Evolutionary conservation across 2,113 vertebrate genomes (phyloP), one percentile per base, ranked within the genome.

Genomic region (Martes martes): DNA sequence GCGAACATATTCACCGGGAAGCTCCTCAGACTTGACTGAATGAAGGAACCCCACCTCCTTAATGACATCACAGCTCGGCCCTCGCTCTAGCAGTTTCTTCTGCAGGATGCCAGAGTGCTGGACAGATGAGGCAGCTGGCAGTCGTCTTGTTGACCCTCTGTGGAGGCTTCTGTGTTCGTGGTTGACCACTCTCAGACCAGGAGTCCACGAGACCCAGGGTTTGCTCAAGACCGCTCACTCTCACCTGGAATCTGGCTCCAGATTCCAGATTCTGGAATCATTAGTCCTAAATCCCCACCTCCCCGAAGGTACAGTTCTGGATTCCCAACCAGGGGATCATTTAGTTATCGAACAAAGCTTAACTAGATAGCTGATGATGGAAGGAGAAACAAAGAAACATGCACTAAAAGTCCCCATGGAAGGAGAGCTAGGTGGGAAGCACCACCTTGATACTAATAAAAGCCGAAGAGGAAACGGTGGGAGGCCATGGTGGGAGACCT

Each of bases 291-390:
- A 15, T 31, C 15, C 11, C 13, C 15, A 1, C 31, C 24, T 39
- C 45, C 2, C 69, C 0, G 71, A 52, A 21, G 39, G 21, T 69
- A 33, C 0, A 82, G 21, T 88, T 87, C 85, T 50, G 7, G 52
- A 71, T 82, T 94, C 71, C 76, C 76, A 87, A 69, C 28, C 85
- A 84, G n/a, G 59, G 31, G 63, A 47, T 78, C 21, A 45, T 80
- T 95, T 96, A 84, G 89, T 96, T 96, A n/a, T 89, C 0, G 1
- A 61, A 87, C 61, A 97, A 57, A 96, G 67, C 63, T 90, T 96
- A 74, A 36, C 87, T 55, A 28, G 84, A 67, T 84, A 93, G n/a
- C 73, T 88, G 76, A 71, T 71, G 78, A 81, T 39, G 36, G 76
- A 79, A 47, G 73, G 90, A 94, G 67, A 84, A 89, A 94, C 71